These are phyloP conservation scores for Peromyscus aztecus DNA, from an alignment of 2,797 vertebrate genomes.

Conservation along the genomic window DNA sequence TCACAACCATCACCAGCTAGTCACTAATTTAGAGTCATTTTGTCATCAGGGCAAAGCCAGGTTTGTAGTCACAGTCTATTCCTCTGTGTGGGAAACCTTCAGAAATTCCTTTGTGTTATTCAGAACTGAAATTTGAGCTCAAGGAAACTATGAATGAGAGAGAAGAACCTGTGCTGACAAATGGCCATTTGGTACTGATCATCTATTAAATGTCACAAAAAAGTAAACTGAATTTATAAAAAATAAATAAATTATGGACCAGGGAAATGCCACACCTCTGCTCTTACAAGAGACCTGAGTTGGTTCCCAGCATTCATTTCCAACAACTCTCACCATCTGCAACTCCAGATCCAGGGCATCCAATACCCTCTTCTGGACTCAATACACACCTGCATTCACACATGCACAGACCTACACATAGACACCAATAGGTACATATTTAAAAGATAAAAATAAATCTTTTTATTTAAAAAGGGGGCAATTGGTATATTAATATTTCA, in stretches of 20 bases:
- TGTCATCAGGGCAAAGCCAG: background rate
- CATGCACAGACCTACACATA: background rate
- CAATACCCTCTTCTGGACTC: background rate
- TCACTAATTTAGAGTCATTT: background rate
- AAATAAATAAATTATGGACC: background rate
- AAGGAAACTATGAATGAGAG: constrained; percentile 52
- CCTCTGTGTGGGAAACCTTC: background rate
- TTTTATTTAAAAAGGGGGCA: background rate
- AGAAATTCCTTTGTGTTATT: constrained; percentile 42
- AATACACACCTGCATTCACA: background rate
- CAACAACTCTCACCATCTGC: background rate
- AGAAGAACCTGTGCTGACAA: background rate
- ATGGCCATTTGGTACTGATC: constrained; percentile 24
- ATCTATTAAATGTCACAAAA: constrained; percentile 42
- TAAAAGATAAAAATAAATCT: background rate
- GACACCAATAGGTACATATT: background rate
- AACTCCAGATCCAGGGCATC: background rate
- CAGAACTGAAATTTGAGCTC: constrained; percentile 42
- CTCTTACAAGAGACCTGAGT: background rate
- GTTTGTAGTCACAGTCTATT: background rate
- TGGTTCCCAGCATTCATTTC: background rate
- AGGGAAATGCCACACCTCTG: background rate
- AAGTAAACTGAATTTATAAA: constrained; percentile 51
- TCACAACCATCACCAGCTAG: background rate
- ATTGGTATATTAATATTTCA: constrained; percentile 61